Evolutionary conservation across 2,888 invertebrate species (phyloP), one percentile per base, ranked within the genome.

Genomic region (Harpalus rubripes): DNA sequence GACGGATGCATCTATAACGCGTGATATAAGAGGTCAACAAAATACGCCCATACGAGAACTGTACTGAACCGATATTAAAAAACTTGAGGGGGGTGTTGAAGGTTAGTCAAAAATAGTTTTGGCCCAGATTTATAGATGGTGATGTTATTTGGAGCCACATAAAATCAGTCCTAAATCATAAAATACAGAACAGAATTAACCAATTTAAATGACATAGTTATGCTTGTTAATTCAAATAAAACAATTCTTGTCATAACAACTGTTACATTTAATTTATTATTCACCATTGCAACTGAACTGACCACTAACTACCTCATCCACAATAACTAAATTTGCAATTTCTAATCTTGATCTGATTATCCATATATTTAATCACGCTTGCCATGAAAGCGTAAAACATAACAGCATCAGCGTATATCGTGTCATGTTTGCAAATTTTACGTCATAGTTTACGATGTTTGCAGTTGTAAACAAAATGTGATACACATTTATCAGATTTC

Each of bases 361-460:
- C 44, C 18, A 74, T 12, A 74, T 44, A 74, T 74, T 74, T 74
- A 74, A 74, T 74, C 72, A 74, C 41, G 72, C 52, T n/a, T 44
- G 72, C 44, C 7, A 10, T 26, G 16, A 16, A 5, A 41, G 44
- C 68, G 68, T 68, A 15, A 68, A 39, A 44, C 72, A 41, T 10
- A 52, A 12, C 44, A 74, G 18, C 10, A 41, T 74, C 72, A 74
- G 7, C 4, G 8, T 44, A 16, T 41, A 74, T n/a, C 72, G 3
- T 15, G 72, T 44, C 72, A 44, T 74, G 72, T 44, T 22, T 74
- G 72, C 72, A 41, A 74, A 74, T 74, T 74, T 44, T 44, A 44
- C 72, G 52, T 74, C 72, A 74, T 41, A 7, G 16, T 22, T 63
- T 68, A 68, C 32, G 15, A 68, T 68, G 68, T 68, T 74, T 74